Conservation (phyloP, 2,888 invertebrate genomes). For the Sminthurides aquaticus region DNA sequence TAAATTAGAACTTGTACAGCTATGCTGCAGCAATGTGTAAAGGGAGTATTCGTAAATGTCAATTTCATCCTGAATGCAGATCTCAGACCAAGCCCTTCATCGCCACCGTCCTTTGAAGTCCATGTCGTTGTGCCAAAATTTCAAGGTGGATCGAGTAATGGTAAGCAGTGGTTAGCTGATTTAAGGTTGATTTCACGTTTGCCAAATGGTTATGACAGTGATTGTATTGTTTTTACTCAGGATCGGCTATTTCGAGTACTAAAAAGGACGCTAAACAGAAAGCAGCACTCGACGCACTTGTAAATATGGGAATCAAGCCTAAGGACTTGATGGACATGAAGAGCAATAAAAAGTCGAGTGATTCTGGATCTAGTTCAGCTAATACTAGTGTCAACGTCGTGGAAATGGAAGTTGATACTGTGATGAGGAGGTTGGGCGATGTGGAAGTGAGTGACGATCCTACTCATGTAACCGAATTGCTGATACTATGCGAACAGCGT, state of each 20-base stretch:
- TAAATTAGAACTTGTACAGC: too few species aligned
- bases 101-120: slow-evolving; percentile 9
- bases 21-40: too few species aligned
- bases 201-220: neutral
- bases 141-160: neutral
- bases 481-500: slow-evolving; percentile 15
- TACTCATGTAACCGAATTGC: slow-evolving; percentile 16
- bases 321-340: slow-evolving; percentile 16
- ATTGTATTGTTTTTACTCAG: neutral
- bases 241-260: too few species aligned
- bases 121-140: slow-evolving; percentile 9
- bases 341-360: slow-evolving; percentile 3
- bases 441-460: slow-evolving; percentile 13
- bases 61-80: neutral
- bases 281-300: slow-evolving; percentile 23
- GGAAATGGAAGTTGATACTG: slow-evolving; percentile 9
- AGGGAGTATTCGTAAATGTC: too few species aligned
- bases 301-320: slow-evolving; percentile 23
- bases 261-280: slow-evolving; percentile 30
- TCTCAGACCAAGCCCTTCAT: neutral
- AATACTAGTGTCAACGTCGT: neutral
- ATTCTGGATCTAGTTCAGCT: neutral
- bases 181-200: neutral
- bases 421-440: slow-evolving; percentile 6
- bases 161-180: neutral